Percentiles rank a stretch among this genome's conserved stretches.
Evolutionary conservation across 2,888 invertebrate genomes (phyloP).

Genomic region (Agonopterix alstromeriana): DNA sequence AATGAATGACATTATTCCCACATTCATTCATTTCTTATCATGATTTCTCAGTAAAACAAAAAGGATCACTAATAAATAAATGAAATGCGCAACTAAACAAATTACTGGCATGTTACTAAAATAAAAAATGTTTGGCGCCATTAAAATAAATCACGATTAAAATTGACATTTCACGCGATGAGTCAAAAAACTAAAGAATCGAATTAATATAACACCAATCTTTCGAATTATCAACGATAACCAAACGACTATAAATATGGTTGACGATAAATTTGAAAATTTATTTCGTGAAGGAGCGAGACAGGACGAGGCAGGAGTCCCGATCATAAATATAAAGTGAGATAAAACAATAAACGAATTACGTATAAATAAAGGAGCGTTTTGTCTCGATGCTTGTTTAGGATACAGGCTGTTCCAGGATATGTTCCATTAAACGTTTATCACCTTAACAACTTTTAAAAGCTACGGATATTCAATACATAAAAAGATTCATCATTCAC

Average conservation of each 20-base stretch:
- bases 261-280: constrained; percentile 65
- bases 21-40: constrained; percentile 1
- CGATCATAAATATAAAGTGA: constrained; percentile 66
- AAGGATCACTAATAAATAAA: background rate
- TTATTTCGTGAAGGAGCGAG: constrained; percentile 53
- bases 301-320: constrained; percentile 34
- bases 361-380: constrained; percentile 72
- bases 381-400: constrained; percentile 62
- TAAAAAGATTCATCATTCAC: too few species aligned
- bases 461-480: too few species aligned
- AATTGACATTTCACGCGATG: constrained; percentile 68
- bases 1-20: constrained; percentile 1
- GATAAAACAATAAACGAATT: constrained; percentile 77
- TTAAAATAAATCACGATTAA: constrained; percentile 59
- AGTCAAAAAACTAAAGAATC: constrained; percentile 40
- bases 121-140: constrained; percentile 27
- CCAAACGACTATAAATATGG: constrained; percentile 43
- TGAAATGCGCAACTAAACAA: constrained; percentile 19
- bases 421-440: too few species aligned
- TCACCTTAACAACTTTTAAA: too few species aligned
- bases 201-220: constrained; percentile 64
- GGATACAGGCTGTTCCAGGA: constrained; percentile 40
- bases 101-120: constrained; percentile 25
- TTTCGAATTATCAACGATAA: constrained; percentile 61
- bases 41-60: constrained; percentile 4